Base-by-base conservation (phyloP, 2,113 vertebrate species). In the Colius striatus region DNA sequence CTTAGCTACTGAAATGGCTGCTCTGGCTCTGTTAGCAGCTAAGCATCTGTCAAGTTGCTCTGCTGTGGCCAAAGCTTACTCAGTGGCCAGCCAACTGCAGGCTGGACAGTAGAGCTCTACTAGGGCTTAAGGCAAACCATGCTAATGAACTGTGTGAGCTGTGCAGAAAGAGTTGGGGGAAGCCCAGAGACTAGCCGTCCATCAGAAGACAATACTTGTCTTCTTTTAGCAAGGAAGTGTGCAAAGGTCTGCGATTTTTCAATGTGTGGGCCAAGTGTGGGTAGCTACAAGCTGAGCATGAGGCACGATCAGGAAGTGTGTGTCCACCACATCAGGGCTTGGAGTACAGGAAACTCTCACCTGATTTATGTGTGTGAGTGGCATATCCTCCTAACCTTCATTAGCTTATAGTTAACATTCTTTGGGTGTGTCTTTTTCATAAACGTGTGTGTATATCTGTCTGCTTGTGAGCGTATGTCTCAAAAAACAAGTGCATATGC, bases 21-120 rank as follows among this genome's bases (percentile, higher is more conserved):
- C 16, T 88, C 51, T 94, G 79, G 32, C 48, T 92, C 55, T 86
- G 32, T 67, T 73, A 85, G 43, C 55, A 74, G 29, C 71, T 85
- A 54, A 91, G 63, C 66, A 87, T 78, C 91, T 91, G 54, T 90
- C 41, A 89, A 32, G 43, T 63, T 86, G 63, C 60, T 92, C 47
- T 83, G 55, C 51, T 83, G 15, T 71, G 80, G 79, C 89, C 82
- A 87, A 80, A 70, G 45, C 78, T 90, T 43, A 23, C 54, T 53
- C 34, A n/a, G 18, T 32, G 43, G 60, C 16, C 70, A 75, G 65
- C 29, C 78, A 87, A 6, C 67, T 71, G 43, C 68, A 70, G 68
- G 26, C 51, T 83, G 47, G 84, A 78, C 74, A 83, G 32, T 30
- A 14, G 67, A 84, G 17, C 30, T 76, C 30, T 48, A 51, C 50